Evolutionary conservation across 92 coral and sea anemone genomes (phyloP).

Genomic region (Parazoanthus atlanticus): DNA sequence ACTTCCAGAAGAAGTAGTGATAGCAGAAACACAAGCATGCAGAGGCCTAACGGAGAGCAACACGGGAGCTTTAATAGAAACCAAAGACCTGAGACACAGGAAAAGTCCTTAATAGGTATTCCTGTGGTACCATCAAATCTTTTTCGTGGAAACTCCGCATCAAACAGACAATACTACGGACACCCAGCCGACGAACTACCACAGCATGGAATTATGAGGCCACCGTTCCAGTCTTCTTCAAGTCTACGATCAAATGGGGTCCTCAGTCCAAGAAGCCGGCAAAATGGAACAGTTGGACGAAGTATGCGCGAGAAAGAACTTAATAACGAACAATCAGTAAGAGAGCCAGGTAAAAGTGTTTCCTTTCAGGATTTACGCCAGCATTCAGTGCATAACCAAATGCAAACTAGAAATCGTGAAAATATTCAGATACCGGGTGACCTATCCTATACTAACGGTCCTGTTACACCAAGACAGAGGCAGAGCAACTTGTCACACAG

Average conservation of each 20-base stretch:
- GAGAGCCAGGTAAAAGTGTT: slow-evolving; percentile 27
- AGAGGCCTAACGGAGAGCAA: slow-evolving; percentile 3
- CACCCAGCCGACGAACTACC: background rate
- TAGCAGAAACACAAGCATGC: background rate
- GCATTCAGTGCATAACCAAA: background rate
- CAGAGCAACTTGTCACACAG: slow-evolving; percentile 44
- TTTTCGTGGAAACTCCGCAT: background rate
- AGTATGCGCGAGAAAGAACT: background rate
- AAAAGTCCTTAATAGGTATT: background rate
- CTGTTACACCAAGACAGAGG: background rate
- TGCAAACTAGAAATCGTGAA: background rate
- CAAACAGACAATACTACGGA: background rate
- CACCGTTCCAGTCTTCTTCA: background rate
- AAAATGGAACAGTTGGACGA: slow-evolving; percentile 13
- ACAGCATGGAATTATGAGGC: slow-evolving; percentile 9
- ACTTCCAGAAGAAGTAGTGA: background rate
- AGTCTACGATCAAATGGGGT: slow-evolving; percentile 20
- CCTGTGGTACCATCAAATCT: slow-evolving; percentile 1
- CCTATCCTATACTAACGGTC: background rate
- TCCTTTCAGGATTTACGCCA: slow-evolving; percentile 15
- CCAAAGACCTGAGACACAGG: slow-evolving; percentile 15
- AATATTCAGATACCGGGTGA: background rate
- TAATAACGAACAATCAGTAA: slow-evolving; percentile 11
- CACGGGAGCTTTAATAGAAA: background rate
- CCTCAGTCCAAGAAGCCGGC: slow-evolving; percentile 8